Evolutionary conservation across 2,888 invertebrate genomes (phyloP), one percentile per base, ranked within the genome.

Genomic region (Mesochorus sp.): DNA sequence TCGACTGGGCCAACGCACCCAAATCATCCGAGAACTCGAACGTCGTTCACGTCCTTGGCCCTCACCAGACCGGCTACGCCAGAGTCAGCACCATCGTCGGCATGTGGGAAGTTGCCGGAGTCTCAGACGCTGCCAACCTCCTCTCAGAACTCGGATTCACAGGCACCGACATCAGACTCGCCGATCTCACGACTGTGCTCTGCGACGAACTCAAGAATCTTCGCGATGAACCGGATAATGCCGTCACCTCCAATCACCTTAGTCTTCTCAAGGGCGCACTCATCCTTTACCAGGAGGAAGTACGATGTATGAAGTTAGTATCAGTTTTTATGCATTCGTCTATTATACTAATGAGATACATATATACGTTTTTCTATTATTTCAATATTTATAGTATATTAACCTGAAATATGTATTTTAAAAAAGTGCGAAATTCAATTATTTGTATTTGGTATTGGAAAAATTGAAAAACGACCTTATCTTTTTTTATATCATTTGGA

Each of bases 81-180:
- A 80, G 79, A 49, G 85, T 81, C 49, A 85, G 83, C 21, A 82
- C 92, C 14, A 92, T 96, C 47, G 92, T 94, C 42, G 95, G 95
- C 82, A 93, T 95, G 87, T 96, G 96, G 95, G 95, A 95, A 89
- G 92, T 93, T 68, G 94, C 94, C 5, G 95, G 95, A 53, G 94
- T 96, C 71, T 91, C 92, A 51, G 93, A 94, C 49, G 94, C 95
- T 14, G 93, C 93, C 61, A 92, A 92, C 1, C 90, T 96, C 67
- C 91, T 96, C 14, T 92, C 93, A 34, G 95, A 95, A 80, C 91
- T 96, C 31, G 96, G 96, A 2, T 95, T 96, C 85, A 91, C 92
- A 10, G 91, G 92, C 26, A 89, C 92, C 5, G 92, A 93, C 73
- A 91, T 95, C 37, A 93, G 93, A 80, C 91, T 95, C 1, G 88